Evolutionary conservation across 2,113 vertebrate species (phyloP).

Genomic region (Lontra canadensis): DNA sequence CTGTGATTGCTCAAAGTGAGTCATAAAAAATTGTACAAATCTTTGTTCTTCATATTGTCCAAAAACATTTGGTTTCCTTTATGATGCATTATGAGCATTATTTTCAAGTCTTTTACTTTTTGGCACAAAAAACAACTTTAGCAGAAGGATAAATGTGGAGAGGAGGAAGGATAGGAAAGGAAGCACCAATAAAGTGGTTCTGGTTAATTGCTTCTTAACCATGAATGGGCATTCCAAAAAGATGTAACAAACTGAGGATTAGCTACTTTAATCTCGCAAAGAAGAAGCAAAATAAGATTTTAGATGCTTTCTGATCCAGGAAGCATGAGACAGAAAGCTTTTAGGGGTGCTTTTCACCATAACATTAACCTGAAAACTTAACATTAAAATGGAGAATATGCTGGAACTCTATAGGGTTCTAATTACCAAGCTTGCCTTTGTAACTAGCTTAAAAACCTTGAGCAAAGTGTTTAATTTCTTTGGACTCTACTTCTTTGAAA

Average conservation of each 20-base stretch:
- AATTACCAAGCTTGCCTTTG: background rate
- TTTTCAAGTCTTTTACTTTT: constrained; percentile 43
- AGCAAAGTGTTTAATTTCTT: background rate
- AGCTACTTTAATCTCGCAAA: background rate
- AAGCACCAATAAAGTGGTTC: background rate
- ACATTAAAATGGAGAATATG: background rate
- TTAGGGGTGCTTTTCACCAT: background rate
- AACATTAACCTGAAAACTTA: background rate
- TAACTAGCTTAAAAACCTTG: background rate
- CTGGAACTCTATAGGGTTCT: background rate
- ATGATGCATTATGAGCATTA: background rate
- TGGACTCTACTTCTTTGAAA: background rate
- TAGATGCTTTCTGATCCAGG: background rate
- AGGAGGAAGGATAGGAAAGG: background rate
- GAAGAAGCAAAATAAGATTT: background rate
- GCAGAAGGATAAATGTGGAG: background rate
- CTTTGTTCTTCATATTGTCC: background rate
- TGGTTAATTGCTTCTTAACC: background rate
- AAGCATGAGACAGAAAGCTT: background rate
- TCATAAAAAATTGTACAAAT: background rate
- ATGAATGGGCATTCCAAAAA: background rate
- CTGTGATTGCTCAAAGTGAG: background rate
- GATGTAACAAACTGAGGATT: background rate
- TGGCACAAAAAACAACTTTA: background rate
- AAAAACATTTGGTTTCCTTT: background rate